Evolutionary conservation across 2,113 vertebrate species (phyloP).

Genomic region (Corynorhinus townsendii): DNA sequence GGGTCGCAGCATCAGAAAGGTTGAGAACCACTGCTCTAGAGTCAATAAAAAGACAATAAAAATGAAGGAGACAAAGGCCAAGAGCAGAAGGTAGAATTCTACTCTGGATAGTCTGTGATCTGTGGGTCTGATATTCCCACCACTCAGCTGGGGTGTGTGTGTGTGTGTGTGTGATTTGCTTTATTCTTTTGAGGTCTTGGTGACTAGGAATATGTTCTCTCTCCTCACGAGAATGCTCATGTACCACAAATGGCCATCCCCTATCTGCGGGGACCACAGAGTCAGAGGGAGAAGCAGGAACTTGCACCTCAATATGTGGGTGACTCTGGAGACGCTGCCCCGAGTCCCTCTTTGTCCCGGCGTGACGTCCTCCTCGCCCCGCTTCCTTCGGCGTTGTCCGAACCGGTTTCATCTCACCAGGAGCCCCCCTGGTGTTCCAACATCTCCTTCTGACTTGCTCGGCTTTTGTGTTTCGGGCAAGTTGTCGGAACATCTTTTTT

Average conservation of each 20-base stretch:
- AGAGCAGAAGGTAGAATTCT: background rate
- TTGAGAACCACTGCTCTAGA: background rate
- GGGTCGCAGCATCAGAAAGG: no score
- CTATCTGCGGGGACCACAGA: background rate
- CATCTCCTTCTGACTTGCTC: conserved; percentile 47
- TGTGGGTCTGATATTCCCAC: background rate
- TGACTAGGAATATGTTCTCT: background rate
- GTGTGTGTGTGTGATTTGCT: background rate
- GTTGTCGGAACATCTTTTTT: conserved; percentile 73
- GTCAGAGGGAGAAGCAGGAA: background rate
- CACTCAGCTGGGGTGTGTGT: background rate
- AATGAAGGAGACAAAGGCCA: background rate
- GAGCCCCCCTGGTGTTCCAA: conserved; percentile 20
- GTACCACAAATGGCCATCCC: background rate
- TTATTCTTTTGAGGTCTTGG: background rate
- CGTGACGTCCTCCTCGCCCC: background rate
- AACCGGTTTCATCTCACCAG: background rate
- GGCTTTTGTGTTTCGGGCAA: conserved; percentile 67
- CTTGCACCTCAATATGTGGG: rapidly evolving
- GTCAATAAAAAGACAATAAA: background rate
- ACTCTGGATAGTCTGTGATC: background rate
- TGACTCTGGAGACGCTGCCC: rapidly evolving
- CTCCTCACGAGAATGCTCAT: background rate
- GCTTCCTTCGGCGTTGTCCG: background rate
- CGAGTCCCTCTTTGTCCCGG: background rate